phyloP scores from a whole-genome alignment of 2,888 invertebrate species.

The Hololepta plana region DNA sequence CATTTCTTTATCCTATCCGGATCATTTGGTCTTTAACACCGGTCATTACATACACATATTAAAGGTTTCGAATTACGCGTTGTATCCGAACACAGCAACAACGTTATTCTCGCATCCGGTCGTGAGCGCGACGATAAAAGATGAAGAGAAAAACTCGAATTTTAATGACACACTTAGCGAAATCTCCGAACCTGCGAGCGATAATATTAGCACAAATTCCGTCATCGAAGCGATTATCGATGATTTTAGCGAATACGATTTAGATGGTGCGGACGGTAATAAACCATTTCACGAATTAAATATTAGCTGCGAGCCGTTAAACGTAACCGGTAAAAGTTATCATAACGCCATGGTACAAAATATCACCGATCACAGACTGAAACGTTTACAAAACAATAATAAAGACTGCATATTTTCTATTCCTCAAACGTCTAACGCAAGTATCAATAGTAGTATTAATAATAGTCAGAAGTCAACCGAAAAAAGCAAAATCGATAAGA shows the following conservation, averaged over 20 bases:
- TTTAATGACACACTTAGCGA: constrained; percentile 22
- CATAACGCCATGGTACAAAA: constrained; percentile 26
- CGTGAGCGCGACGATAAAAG: too few relatives aligned
- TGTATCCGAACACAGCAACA: too few relatives aligned
- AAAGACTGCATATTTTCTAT: constrained; percentile 24
- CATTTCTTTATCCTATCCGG: constrained; percentile 24
- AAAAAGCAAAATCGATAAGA: constrained; percentile 26
- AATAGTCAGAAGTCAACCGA: constrained; percentile 13
- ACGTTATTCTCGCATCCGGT: too few relatives aligned
- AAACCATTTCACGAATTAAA: constrained; percentile 29
- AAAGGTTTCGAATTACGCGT: constrained; percentile 21
- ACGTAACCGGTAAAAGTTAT: constrained; percentile 28
- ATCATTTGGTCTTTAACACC: constrained; percentile 26
- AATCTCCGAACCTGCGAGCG: constrained; percentile 24
- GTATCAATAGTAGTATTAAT: not conserved
- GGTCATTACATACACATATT: constrained; percentile 28
- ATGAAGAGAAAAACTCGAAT: constrained; percentile 10
- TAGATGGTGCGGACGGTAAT: constrained; percentile 25
- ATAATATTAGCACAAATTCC: constrained; percentile 21
- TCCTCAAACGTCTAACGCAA: constrained; percentile 18
- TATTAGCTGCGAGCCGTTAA: constrained; percentile 28
- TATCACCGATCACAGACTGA: constrained; percentile 24
- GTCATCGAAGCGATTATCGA: constrained; percentile 26
- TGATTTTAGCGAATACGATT: constrained; percentile 28
- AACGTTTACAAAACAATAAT: constrained; percentile 19